phyloP scores from a whole-genome alignment of 2,113 vertebrate species.

The Microtus pennsylvanicus region DNA sequence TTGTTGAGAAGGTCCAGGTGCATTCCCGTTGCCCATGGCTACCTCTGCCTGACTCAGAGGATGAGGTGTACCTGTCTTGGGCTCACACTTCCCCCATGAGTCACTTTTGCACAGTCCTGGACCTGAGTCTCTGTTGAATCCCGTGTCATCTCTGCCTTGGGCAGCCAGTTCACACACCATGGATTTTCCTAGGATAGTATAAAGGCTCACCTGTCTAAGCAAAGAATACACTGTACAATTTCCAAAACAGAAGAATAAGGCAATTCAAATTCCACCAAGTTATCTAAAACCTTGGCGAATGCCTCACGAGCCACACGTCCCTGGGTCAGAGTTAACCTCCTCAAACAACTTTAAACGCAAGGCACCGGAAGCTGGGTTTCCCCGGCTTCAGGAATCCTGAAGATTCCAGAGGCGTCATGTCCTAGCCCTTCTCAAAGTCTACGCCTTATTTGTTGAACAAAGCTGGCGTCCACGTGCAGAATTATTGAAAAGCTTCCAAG shows the following conservation, averaged over 20 bases:
- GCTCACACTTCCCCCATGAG: not conserved
- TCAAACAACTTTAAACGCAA: not conserved
- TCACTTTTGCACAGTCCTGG: not conserved
- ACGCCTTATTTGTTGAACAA: conserved; percentile 22
- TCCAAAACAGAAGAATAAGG: not conserved
- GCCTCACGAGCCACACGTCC: not conserved
- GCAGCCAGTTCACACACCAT: not conserved
- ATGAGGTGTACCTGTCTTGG: not conserved
- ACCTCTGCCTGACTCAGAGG: not conserved
- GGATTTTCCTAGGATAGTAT: not conserved
- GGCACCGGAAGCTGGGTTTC: not conserved
- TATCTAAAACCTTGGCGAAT: not conserved
- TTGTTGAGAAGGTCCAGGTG: not conserved
- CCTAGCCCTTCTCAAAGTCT: not conserved
- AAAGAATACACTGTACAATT: conserved; percentile 8
- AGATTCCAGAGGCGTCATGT: not conserved
- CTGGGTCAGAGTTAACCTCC: not conserved
- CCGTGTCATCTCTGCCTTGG: not conserved
- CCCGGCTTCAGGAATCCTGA: conserved; percentile 8
- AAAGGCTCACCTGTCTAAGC: not conserved
- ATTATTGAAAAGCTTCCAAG: conserved; percentile 58
- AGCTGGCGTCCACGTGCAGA: conserved; percentile 13
- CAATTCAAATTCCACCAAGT: not conserved
- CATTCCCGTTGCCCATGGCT: not conserved
- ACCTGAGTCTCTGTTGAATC: not conserved